Conservation (phyloP, 2,888 invertebrate species). For the Dugesia japonica region DNA sequence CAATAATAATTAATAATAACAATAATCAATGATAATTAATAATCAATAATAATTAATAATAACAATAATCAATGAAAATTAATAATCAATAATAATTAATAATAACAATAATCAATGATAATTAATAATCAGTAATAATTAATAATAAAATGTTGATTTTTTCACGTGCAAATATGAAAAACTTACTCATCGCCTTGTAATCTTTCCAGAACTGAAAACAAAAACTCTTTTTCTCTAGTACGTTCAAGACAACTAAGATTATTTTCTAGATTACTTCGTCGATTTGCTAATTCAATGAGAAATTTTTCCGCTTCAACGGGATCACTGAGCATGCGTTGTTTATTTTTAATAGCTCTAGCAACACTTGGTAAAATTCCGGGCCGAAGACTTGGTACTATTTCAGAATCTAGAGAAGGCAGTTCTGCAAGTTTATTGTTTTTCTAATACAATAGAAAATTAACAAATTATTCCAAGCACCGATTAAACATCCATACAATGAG, state of each 20-base stretch:
- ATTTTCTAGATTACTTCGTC: conserved; percentile 24
- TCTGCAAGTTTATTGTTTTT: not conserved
- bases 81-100: too few species aligned
- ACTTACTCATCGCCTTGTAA: conserved; percentile 17
- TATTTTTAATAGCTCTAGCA: conserved; percentile 14
- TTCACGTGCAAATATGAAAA: too few species aligned
- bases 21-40: too few species aligned
- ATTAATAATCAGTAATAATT: too few species aligned
- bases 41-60: too few species aligned
- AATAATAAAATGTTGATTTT: too few species aligned
- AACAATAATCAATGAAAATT: too few species aligned
- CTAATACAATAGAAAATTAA: too few species aligned
- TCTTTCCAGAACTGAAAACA: conserved; percentile 12
- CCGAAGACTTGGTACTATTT: not conserved
- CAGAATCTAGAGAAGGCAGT: not conserved
- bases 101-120: too few species aligned
- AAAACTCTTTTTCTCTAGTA: conserved; percentile 5
- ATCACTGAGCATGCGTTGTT: conserved; percentile 7
- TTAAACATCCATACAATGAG: not conserved
- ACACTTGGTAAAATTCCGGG: not conserved
- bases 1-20: too few species aligned
- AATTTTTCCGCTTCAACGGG: conserved; percentile 7
- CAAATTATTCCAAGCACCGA: too few species aligned
- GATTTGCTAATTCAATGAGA: conserved; percentile 11
- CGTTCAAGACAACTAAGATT: conserved; percentile 23